Base-by-base conservation (phyloP, 2,797 vertebrate genomes). In the Chloroceryle amazona region DNA sequence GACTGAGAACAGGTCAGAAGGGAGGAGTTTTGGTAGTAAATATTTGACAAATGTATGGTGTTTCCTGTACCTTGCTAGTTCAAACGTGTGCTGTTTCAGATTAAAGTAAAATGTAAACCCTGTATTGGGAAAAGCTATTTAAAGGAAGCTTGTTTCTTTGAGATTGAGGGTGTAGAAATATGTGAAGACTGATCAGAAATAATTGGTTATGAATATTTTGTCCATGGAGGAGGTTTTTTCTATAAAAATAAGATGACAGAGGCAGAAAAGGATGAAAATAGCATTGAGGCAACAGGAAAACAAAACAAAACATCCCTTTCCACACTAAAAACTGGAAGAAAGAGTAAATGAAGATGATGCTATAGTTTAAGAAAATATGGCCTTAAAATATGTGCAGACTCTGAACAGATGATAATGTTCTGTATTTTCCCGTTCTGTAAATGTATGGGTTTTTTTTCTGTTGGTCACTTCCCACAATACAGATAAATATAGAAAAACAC, bases 151-250 rank as follows among this genome's bases (percentile, higher is more conserved):
- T 18, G 1, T 49, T 79, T 93, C 57, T 71, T 17, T 93, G 37
- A 61, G 71, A 60, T 37, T 51, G 52, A 86, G 74, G 42, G 6
- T 61, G n/a, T 62, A 80, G 79, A 94, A 87, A 23, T 87, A 81
- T 63, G 78, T 89, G 57, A 90, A 83, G 57, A 39, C 33, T 74
- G 89, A 89, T 92, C 61, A 82, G 82, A 84, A 96, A 47, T 78
- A 96, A 91, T 91, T 93, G 41, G n/a, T 87, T 83, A 71, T 88
- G 68, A 94, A 93, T 89, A 81, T 93, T 95, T 95, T 44, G 89
- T 74, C 57, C 29, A 33, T 37, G 23, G 80, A 85, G 12, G 57
- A 71, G 13, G 57, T 87, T 87, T 87, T 87, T 25, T 35, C 37
- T 68, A 11, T 80, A 67, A 86, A 96, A 94, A 57, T 73, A 85